Percentiles rank a stretch among this genome's conserved stretches.
Evolutionary conservation across 2,113 vertebrate species (phyloP).

Genomic region (Cacatua alba): DNA sequence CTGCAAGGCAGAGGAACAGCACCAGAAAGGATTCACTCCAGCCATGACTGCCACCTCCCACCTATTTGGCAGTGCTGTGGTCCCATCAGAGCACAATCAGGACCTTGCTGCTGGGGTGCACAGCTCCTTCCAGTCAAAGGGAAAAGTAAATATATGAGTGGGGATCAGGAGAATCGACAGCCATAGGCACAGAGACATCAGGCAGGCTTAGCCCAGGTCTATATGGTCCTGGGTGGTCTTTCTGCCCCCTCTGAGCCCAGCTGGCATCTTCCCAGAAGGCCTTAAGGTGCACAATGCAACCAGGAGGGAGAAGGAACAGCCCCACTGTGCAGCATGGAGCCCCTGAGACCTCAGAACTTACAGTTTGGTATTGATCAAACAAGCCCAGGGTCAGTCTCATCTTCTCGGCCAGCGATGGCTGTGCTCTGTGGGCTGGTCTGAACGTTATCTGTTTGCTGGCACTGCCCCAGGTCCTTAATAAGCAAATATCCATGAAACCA

Average conservation of each 20-base stretch:
- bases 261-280: not conserved
- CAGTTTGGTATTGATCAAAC: fast-evolving
- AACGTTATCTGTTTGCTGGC: not conserved
- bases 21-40: not conserved
- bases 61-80: not conserved
- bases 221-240: not conserved
- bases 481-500: not conserved
- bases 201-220: not conserved
- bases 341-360: not conserved
- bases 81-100: not conserved
- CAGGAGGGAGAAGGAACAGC: not conserved
- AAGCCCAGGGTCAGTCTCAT: not conserved
- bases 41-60: not conserved
- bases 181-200: not conserved
- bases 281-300: not conserved
- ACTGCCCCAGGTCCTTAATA: not conserved
- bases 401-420: not conserved
- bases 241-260: not conserved
- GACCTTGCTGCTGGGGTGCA: not conserved
- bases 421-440: not conserved
- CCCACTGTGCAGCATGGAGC: not conserved
- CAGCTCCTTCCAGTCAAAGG: not conserved
- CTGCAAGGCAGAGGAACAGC: constrained; percentile 67
- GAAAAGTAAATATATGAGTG: not conserved
- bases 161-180: not conserved